Percentiles rank a stretch among this genome's conserved stretches.
These are phyloP conservation scores for Limnephilus rhombicus DNA, from an alignment of 2,888 invertebrate genomes.

Conservation along the genomic window DNA sequence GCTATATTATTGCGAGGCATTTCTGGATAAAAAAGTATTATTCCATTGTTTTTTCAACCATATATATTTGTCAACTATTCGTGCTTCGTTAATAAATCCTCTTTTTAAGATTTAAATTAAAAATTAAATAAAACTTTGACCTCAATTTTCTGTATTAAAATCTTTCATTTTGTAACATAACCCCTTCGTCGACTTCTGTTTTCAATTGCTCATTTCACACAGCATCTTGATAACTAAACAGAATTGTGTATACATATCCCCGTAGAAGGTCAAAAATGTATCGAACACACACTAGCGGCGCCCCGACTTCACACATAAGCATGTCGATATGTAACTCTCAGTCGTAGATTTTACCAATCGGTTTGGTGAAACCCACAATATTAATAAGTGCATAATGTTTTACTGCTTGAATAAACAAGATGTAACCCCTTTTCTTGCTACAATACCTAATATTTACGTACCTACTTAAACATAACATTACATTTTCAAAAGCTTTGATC, in stretches of 20 bases:
- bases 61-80: too few species aligned
- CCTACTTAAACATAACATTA: background rate
- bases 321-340: background rate
- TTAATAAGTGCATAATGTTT: too few species aligned
- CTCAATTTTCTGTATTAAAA: too few species aligned
- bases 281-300: background rate
- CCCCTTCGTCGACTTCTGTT: too few species aligned
- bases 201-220: background rate
- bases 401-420: background rate
- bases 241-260: background rate
- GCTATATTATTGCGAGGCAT: too few species aligned
- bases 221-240: background rate
- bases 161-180: too few species aligned
- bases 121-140: too few species aligned
- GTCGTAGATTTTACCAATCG: background rate
- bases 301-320: background rate
- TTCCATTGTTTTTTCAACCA: too few species aligned
- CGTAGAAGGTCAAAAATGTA: background rate
- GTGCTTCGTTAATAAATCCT: too few species aligned
- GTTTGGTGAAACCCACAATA: background rate
- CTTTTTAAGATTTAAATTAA: too few species aligned
- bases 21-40: too few species aligned
- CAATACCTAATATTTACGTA: background rate
- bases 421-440: background rate
- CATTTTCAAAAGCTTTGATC: background rate